Evolutionary conservation across 2,113 vertebrate genomes (phyloP), one percentile per base, ranked within the genome.

Genomic region (Ceyx melanurus): DNA sequence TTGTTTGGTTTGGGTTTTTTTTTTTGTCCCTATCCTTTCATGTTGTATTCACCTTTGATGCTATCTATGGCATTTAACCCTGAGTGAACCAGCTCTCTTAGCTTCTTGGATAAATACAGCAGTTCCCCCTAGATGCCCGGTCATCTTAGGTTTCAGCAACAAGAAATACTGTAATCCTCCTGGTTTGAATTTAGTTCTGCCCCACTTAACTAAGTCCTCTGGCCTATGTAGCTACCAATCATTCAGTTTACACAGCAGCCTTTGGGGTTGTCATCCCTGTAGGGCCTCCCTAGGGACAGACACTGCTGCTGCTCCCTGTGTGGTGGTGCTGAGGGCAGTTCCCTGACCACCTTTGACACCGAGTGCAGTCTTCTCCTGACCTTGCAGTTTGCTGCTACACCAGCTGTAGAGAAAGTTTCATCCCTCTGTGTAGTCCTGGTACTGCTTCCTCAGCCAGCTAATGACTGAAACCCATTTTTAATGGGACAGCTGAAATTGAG

Each of bases 131-230:
- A 56, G 26, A 26, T 53, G 84, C 26, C 61, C 10, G 5, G 87
- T 93, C 86, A 89, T 74, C 73, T 86, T 82, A 56, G 73, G 53
- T 90, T 94, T 85, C 72, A 93, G 45, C 85, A 71, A 42, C 62
- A 72, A 50, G 35, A 86, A 85, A 86, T 88, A 61, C 81, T 76
- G 26, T 94, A 86, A 96, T 96, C 73, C 66, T 91, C 15, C 80
- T 90, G 21, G n/a, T 89, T 95, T 92, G 70, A 71, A 86, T 83
- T 94, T 92, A 92, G 82, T 96, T 97, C 87, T 95, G 46, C 74
- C 85, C 75, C 29, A 92, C 37, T 89, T 95, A 93, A 78, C 54
- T 71, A 90, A 82, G 56, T 78, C 40, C 25, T 84, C 43, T 37
- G 50, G 35, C 86, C 28, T 78, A 45, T 5, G 9, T 72, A 86